Evolutionary conservation across 1,140 invertebrate genomes (phyloP), one percentile per base, ranked within the genome.

Genomic region (Caenorhabditis inopinata): DNA sequence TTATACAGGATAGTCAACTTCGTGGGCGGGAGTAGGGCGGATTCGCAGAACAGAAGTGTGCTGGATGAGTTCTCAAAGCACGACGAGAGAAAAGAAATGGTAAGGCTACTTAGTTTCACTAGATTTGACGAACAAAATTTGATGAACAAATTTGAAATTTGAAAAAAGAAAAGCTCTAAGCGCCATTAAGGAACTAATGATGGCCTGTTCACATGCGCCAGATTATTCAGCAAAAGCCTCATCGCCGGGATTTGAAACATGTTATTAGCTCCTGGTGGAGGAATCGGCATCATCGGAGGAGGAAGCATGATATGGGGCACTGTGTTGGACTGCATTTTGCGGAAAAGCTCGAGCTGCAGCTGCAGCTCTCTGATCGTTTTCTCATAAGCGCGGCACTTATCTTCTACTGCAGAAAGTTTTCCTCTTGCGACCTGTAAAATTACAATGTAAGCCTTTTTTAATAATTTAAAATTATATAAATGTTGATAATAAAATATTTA

Each of bases 201-300:
- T 1, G 58, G 76, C 6, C 76, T 32, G 21, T 78, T 78, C 32
- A 78, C 27, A 46, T 58, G 49, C 21, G 42, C 51, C 16, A 62
- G 25, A 68, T 78, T 78, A 53, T 78, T 51, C 29, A 78, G 27
- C 18, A 78, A 35, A 18, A 78, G 27, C 23, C 53, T 78, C 76
- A 78, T 78, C 4, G 76, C 76, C 16, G 76, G 76, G 35, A 45
- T 78, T 27, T 78, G 76, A 16, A 78, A 18, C 2, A 75, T 27
- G n/a, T 21, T 68, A 18, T 68, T 68, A 0, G 58, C 16, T 38
- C 58, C 58, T 21, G 58, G 58, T 7, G 29, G 32, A 27, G 73
- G 76, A 16, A 48, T 62, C 1, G 49, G 76, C 75, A 68, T 68
- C 49, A 78, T 76, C 11, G 46, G 46, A 18, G 46, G 48, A 6